Conservation (phyloP, 2,113 vertebrate genomes). For the Litocranius walleri region DNA sequence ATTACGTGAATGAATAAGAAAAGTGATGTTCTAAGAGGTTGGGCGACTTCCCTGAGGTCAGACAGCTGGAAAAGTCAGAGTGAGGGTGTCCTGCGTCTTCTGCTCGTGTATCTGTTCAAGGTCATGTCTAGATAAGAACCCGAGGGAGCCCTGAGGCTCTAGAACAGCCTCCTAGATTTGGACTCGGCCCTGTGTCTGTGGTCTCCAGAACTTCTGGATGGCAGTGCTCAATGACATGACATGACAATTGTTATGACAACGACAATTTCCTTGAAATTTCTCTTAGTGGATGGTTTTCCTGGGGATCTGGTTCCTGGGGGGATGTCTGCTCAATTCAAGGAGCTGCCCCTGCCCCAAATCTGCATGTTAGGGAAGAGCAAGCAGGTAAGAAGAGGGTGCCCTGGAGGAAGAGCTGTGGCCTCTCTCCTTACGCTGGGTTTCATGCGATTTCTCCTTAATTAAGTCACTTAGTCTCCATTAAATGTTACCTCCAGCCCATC, state of each 20-base stretch:
- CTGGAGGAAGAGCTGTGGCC: neutral
- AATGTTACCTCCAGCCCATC: neutral
- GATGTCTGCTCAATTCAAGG: neutral
- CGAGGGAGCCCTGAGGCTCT: neutral
- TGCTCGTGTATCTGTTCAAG: neutral
- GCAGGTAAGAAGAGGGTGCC: neutral
- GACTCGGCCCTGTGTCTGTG: neutral
- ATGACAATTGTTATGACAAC: neutral
- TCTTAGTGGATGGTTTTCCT: neutral
- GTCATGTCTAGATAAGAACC: neutral
- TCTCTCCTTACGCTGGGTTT: neutral
- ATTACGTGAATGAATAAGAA: neutral
- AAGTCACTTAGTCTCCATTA: constrained; percentile 29
- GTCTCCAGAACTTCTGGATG: neutral
- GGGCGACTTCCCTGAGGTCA: neutral
- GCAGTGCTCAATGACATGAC: rapidly evolving
- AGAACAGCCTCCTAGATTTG: neutral
- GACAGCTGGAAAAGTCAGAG: neutral
- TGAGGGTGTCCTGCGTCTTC: rapidly evolving
- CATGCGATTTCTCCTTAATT: constrained; percentile 56
- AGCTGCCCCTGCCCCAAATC: neutral
- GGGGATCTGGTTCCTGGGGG: neutral
- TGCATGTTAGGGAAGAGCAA: too few species aligned
- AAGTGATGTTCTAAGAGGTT: neutral
- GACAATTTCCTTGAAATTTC: neutral